A percentile compares a stretch with the other conserved stretches of the same genome.
These are phyloP conservation scores for Ahaetulla prasina DNA, from an alignment of 2,113 vertebrate genomes.

Conservation along the genomic window DNA sequence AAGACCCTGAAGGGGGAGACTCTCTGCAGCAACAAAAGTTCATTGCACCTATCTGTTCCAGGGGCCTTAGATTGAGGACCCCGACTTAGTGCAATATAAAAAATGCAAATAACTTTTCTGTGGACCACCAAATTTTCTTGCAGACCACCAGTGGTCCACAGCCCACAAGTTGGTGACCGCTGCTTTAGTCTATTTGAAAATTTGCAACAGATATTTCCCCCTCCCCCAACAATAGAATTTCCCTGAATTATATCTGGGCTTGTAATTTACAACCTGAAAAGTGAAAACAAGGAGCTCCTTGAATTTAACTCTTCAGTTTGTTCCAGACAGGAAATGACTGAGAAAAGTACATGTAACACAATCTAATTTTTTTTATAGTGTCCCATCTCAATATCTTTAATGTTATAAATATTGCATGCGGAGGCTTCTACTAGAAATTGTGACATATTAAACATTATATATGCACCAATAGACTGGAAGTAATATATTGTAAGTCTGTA, in stretches of 20 bases:
- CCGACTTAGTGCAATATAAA: too few relatives aligned
- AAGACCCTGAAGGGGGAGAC: too few relatives aligned
- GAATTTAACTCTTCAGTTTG: background rate
- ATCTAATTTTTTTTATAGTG: background rate
- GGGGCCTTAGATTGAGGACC: too few relatives aligned
- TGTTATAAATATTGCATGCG: background rate
- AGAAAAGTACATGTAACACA: background rate
- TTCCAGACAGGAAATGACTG: background rate
- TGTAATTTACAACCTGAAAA: background rate
- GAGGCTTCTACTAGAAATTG: background rate
- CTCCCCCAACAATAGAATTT: background rate
- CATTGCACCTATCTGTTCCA: too few relatives aligned
- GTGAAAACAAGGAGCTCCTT: background rate
- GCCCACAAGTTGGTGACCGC: too few relatives aligned
- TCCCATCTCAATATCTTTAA: background rate
- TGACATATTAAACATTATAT: background rate
- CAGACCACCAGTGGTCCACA: too few relatives aligned
- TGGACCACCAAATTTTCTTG: too few relatives aligned
- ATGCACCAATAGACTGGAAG: background rate
- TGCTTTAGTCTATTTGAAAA: conserved; percentile 30
- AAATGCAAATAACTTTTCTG: too few relatives aligned
- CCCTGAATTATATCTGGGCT: conserved; percentile 3
- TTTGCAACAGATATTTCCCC: background rate
- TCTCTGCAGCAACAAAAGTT: too few relatives aligned
- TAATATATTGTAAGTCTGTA: background rate